Conservation (phyloP, 2,797 vertebrate species). For the Aldrovandia affinis region DNA sequence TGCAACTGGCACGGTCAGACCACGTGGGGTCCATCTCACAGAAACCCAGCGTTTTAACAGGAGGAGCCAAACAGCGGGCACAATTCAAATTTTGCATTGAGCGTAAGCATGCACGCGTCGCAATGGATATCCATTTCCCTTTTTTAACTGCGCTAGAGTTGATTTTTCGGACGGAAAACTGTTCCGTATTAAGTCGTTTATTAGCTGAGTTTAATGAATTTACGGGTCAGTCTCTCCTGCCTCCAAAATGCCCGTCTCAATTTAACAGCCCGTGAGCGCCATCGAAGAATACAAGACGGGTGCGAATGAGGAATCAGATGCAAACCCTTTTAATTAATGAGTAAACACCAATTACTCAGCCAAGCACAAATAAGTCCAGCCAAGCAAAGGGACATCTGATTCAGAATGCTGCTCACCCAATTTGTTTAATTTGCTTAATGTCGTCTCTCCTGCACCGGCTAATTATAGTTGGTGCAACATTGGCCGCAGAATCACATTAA, state of each 20-base stretch:
- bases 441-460: not conserved
- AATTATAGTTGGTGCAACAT: not conserved
- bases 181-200: not conserved
- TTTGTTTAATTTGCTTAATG: constrained; percentile 17
- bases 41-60: not conserved
- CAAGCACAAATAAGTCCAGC: not conserved
- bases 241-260: no score
- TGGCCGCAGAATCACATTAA: not conserved
- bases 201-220: not conserved
- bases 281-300: not conserved
- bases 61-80: not conserved
- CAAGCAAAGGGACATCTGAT: not conserved
- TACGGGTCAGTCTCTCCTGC: not conserved
- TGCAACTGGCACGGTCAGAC: not conserved
- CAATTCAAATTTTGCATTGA: not conserved
- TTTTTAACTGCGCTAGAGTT: not conserved
- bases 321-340: not conserved
- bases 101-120: not conserved
- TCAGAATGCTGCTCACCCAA: constrained; percentile 7
- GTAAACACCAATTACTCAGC: constrained; percentile 4
- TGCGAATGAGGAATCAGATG: not conserved
- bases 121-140: not conserved
- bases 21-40: not conserved
- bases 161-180: not conserved
- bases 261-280: not conserved